These are phyloP conservation scores for Chrysolina americana DNA, from an alignment of 2,888 invertebrate genomes.

Conservation along the genomic window DNA sequence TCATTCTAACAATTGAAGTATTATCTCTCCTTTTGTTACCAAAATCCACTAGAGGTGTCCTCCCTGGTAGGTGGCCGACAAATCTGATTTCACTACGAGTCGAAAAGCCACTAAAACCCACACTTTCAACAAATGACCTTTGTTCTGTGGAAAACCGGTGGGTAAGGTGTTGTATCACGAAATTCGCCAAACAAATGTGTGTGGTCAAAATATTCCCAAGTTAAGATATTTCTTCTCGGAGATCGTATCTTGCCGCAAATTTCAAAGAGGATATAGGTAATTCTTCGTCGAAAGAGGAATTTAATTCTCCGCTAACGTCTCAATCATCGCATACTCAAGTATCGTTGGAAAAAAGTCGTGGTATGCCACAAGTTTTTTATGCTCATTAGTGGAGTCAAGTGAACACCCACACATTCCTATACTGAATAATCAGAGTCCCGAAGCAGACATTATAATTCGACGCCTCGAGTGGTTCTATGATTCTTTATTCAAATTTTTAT, in stretches of 20 bases:
- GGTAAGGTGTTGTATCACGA: constrained; percentile 3
- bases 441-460: background rate
- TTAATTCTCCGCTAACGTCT: constrained; percentile 20
- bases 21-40: constrained; percentile 1
- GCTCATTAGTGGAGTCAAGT: constrained; percentile 15
- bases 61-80: background rate
- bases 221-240: constrained; percentile 3
- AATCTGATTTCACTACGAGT: background rate
- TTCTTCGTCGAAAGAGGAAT: background rate
- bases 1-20: background rate
- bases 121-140: constrained; percentile 12
- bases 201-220: constrained; percentile 13
- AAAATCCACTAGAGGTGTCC: background rate
- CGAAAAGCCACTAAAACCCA: background rate
- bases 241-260: constrained; percentile 18
- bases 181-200: constrained; percentile 14
- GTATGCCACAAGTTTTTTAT: constrained; percentile 19
- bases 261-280: constrained; percentile 2
- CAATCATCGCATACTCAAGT: constrained; percentile 19
- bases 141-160: constrained; percentile 10
- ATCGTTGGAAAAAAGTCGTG: constrained; percentile 1
- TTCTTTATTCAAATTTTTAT: background rate
- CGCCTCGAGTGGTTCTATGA: background rate
- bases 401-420: constrained; percentile 5
- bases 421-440: background rate